Conservation (phyloP, 2,113 vertebrate genomes). For the Thinocorus orbignyianus region DNA sequence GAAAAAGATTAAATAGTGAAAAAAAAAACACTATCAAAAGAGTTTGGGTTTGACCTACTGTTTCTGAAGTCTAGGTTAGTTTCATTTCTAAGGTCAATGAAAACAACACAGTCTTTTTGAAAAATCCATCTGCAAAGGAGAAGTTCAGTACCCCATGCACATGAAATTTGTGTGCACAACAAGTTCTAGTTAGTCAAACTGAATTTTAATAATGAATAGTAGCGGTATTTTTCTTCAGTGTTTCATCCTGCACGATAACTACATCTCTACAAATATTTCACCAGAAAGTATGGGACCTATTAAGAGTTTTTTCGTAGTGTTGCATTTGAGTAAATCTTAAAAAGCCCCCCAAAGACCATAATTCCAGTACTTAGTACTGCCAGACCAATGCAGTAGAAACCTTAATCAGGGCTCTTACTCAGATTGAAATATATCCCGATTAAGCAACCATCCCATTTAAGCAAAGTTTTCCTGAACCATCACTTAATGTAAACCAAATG, state of each 20-base stretch:
- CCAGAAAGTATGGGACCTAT: background rate
- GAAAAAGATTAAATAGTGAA: background rate
- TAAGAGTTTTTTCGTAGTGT: background rate
- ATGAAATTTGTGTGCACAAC: background rate
- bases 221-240: background rate
- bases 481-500: conserved; percentile 69
- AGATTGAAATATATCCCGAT: background rate
- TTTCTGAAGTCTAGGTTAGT: background rate
- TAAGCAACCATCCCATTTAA: background rate
- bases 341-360: background rate
- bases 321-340: background rate
- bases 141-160: background rate
- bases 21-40: background rate
- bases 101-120: background rate
- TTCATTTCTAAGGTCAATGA: background rate
- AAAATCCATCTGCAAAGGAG: background rate
- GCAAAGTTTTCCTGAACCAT: conserved; percentile 37
- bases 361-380: background rate
- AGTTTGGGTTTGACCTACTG: background rate
- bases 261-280: background rate
- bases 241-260: background rate
- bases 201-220: background rate
- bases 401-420: background rate
- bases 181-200: background rate
- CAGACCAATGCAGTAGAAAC: background rate